Conservation (phyloP, 2,113 vertebrate genomes). For the Pteropus alecto region DNA sequence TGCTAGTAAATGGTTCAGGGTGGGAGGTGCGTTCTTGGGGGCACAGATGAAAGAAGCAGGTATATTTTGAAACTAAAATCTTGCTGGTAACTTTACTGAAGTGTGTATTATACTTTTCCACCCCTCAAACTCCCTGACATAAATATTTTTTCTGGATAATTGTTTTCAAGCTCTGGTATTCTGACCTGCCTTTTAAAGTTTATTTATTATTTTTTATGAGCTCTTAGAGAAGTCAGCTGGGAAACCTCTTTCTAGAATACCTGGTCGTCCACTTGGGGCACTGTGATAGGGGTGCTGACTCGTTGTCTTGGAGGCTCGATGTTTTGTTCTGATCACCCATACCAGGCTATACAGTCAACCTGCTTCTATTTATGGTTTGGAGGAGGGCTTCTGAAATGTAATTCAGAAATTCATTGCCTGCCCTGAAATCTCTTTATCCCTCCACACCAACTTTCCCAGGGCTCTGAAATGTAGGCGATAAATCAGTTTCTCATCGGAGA, state of each 20-base stretch:
- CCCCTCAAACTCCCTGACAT: not conserved
- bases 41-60: not conserved
- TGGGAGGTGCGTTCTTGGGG: not conserved
- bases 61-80: slow-evolving; percentile 2
- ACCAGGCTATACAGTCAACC: not conserved
- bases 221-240: not conserved
- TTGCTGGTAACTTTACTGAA: not conserved
- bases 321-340: not conserved
- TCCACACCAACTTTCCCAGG: not conserved
- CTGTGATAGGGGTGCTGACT: not conserved
- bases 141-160: not conserved
- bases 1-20: not conserved
- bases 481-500: slow-evolving; percentile 29
- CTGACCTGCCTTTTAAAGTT: not conserved
- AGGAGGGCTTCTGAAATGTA: not conserved
- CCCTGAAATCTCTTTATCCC: not conserved
- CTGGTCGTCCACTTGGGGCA: not conserved
- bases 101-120: not conserved
- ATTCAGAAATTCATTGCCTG: not conserved
- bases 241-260: not conserved
- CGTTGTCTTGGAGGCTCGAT: not conserved
- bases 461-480: not conserved
- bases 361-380: slow-evolving; percentile 30
- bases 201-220: not conserved
- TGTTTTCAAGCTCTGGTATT: not conserved